Base-by-base conservation (phyloP, 2,797 vertebrate species). In the Sphenodon punctatus region DNA sequence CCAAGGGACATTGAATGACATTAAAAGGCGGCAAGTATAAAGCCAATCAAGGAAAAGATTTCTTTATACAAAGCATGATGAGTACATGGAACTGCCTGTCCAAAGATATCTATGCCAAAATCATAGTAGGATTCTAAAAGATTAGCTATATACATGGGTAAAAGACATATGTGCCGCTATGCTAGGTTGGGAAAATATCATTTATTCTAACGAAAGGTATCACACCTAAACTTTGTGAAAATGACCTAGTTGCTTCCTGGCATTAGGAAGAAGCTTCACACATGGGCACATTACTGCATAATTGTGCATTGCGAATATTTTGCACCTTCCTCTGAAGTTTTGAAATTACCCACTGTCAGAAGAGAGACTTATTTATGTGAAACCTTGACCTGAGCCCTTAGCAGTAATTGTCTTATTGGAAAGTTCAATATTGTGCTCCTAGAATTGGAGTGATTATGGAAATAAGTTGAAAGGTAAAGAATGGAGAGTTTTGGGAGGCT, bases 1-100 rank as follows among this genome's bases (percentile, higher is more conserved):
- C 1, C 14, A 0, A 0, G 23, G 41, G 17, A 2, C 20, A 7
- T 30, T 3, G 5, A 64, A 13, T 39, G 39, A 39, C n/a, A n/a
- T n/a, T 39, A 39, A 39, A 39, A 39, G 30, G 20, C 25, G 3
- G 3, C 39, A 22, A 60, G 41, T 6, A 17, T 34, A 67, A 72
- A 20, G 20, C 43, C 25, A 36, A 43, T 30, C n/a, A 48, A 39
- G 65, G 19, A 16, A 25, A 25, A 43, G 2, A 17, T 43, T 12
- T 39, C 38, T 39, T 39, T 39, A 5, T 12, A 19, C 23, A 5
- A 2, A 0, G 19, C 60, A 48, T 38, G 78, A 41, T 4, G 2
- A 17, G 41, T 2, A 36, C 32, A 6, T 15, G 42, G 51, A 22
- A 10, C 39, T 38, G 0, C 0, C 5, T 22, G 27, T 15, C 46